phyloP scores from a whole-genome alignment of 2,888 invertebrate species.

The Heterodera filipjevi region DNA sequence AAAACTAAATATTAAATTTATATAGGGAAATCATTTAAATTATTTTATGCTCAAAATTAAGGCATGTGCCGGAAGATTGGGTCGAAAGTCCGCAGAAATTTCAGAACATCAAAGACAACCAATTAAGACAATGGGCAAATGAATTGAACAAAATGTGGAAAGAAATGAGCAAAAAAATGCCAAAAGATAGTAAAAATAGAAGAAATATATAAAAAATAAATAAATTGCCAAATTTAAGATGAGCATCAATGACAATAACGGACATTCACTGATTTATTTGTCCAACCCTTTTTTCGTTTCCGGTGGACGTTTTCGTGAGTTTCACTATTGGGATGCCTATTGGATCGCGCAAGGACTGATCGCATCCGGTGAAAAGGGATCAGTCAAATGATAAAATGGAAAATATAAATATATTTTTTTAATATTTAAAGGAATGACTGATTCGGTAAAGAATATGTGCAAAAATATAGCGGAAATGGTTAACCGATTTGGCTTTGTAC shows the following conservation, averaged over 20 bases:
- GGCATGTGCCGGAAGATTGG: conserved; percentile 29
- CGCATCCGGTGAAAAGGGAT: conserved; percentile 78
- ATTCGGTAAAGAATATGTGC: conserved; percentile 81
- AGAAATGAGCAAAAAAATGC: conserved; percentile 67
- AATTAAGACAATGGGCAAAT: conserved; percentile 76
- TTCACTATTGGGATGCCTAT: conserved; percentile 92
- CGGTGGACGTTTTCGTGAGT: conserved; percentile 71
- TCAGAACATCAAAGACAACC: conserved; percentile 74
- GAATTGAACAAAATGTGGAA: conserved; percentile 69
- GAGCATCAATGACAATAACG: conserved; percentile 31
- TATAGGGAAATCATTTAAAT: neutral
- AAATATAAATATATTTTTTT: conserved; percentile 71
- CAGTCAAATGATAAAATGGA: too few relatives aligned
- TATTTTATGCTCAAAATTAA: neutral
- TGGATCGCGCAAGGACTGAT: conserved; percentile 81
- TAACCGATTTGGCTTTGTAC: conserved; percentile 72
- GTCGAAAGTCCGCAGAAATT: conserved; percentile 73
- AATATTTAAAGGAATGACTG: conserved; percentile 78
- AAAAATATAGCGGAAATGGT: conserved; percentile 82
- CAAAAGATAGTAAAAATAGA: conserved; percentile 62
- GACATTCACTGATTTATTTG: conserved; percentile 80
- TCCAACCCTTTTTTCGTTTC: conserved; percentile 76
- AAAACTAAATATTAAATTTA: neutral
- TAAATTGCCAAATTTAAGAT: neutral
- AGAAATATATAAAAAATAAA: too few relatives aligned